Evolutionary conservation across 2,888 invertebrate species (phyloP).

Genomic region (Ethmia dodecea): DNA sequence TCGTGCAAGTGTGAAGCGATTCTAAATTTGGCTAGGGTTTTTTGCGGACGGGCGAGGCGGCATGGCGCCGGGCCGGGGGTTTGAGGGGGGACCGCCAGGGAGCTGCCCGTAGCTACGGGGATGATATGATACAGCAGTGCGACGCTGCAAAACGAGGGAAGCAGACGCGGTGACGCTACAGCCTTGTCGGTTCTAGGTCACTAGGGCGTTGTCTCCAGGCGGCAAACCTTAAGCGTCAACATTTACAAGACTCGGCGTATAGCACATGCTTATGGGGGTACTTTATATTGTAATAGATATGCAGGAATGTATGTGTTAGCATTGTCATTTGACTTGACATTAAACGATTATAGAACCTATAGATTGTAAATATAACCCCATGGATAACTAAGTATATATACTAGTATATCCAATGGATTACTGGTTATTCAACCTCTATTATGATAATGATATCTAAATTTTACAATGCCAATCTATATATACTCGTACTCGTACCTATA

Average conservation of each 20-base stretch:
- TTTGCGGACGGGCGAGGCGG: slow-evolving; percentile 10
- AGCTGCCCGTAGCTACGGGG: slow-evolving; percentile 8
- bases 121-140: slow-evolving; percentile 54
- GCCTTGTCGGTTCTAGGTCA: slow-evolving; percentile 23
- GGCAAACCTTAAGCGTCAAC: slow-evolving; percentile 4
- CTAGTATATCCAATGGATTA: too few relatives aligned
- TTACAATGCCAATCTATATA: too few relatives aligned
- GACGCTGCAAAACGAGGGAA: slow-evolving; percentile 29
- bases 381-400: too few relatives aligned
- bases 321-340: too few relatives aligned
- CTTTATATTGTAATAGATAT: not conserved
- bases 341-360: too few relatives aligned
- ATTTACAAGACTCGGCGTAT: not conserved
- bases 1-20: not conserved
- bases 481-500: too few relatives aligned
- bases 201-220: slow-evolving; percentile 9
- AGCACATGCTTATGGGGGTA: not conserved
- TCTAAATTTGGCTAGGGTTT: slow-evolving; percentile 2
- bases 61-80: slow-evolving; percentile 16
- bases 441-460: too few relatives aligned
- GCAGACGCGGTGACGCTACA: slow-evolving; percentile 34
- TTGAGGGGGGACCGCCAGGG: slow-evolving; percentile 1
- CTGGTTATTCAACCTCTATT: too few relatives aligned
- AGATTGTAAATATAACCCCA: too few relatives aligned
- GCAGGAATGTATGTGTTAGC: too few relatives aligned